These are phyloP conservation scores for Leptinotarsa tumamoca DNA, from an alignment of 2,888 invertebrate genomes.

Conservation along the genomic window DNA sequence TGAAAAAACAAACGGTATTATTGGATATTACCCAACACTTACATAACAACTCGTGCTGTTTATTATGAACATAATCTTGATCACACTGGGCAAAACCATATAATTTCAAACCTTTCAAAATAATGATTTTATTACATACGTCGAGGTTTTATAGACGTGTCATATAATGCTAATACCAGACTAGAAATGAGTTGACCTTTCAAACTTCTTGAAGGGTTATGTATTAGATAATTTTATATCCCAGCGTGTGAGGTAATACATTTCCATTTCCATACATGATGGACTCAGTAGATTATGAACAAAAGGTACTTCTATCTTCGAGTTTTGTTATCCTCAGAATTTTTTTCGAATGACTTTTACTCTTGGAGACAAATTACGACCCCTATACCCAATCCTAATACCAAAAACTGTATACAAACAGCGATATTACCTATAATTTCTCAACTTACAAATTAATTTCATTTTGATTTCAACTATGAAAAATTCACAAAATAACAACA, in stretches of 20 bases:
- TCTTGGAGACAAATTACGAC: no score
- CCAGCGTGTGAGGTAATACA: background rate
- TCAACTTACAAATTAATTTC: no score
- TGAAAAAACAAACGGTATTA: background rate
- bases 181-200: background rate
- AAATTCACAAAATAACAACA: no score
- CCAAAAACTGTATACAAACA: no score
- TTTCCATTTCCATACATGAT: background rate
- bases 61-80: background rate
- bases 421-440: no score
- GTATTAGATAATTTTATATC: conserved; percentile 13
- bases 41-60: background rate
- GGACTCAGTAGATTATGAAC: background rate
- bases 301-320: no score
- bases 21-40: background rate
- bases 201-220: background rate
- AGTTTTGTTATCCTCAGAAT: no score
- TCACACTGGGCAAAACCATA: background rate
- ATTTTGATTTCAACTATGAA: no score
- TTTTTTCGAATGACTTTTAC: no score
- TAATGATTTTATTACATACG: conserved; percentile 8
- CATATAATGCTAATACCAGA: background rate
- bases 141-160: conserved; percentile 10
- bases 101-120: background rate
- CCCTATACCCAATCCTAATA: no score